Evolutionary conservation across 2,113 vertebrate genomes (phyloP).

Genomic region (Vidua chalybeata): DNA sequence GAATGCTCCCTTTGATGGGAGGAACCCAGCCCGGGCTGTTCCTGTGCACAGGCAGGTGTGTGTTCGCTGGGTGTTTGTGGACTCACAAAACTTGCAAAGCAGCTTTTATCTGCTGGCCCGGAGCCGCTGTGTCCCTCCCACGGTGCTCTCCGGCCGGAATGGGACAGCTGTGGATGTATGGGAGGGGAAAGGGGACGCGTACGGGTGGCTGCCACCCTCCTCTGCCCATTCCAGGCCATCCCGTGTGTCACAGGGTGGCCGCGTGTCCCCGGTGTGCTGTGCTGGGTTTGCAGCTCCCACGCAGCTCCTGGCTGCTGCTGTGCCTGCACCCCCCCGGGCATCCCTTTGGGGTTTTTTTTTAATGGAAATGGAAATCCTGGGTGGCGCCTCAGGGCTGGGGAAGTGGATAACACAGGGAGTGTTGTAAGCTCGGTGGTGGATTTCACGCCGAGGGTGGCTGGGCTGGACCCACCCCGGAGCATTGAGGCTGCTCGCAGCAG

Average conservation of each 20-base stretch:
- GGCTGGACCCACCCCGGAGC: accelerated
- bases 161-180: accelerated
- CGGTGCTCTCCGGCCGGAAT: accelerated
- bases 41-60: not conserved
- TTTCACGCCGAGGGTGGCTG: not conserved
- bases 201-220: not conserved
- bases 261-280: accelerated
- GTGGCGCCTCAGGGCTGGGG: not conserved
- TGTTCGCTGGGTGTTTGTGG: not conserved
- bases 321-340: no score
- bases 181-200: not conserved
- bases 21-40: not conserved
- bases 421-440: not conserved
- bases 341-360: not conserved
- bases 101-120: not conserved
- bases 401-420: not conserved
- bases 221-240: not conserved
- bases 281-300: not conserved
- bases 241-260: accelerated
- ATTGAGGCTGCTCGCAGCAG: accelerated
- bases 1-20: not conserved
- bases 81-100: not conserved
- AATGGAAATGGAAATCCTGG: not conserved
- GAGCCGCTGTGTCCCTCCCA: not conserved
- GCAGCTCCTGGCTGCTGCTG: not conserved